Evolutionary conservation across 2,797 vertebrate species (phyloP).

Genomic region (Channallabes apus): DNA sequence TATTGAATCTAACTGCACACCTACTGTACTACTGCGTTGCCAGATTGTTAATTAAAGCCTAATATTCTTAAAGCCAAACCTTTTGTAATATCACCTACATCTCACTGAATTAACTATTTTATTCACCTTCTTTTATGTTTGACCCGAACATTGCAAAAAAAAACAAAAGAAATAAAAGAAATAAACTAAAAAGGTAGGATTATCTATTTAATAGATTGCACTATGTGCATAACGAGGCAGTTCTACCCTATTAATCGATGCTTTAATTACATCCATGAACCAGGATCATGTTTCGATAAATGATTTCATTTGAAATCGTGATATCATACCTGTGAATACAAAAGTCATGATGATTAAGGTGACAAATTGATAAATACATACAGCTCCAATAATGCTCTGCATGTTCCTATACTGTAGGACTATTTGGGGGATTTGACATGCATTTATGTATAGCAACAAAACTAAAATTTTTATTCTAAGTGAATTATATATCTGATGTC

Average conservation of each 20-base stretch:
- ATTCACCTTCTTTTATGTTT: background rate
- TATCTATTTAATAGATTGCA: conserved; percentile 10
- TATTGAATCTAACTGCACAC: conserved; percentile 21
- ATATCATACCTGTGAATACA: conserved; percentile 17
- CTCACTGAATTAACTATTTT: conserved; percentile 9
- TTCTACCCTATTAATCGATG: conserved; percentile 27
- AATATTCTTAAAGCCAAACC: conserved; percentile 20
- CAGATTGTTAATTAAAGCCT: conserved; percentile 10
- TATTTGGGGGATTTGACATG: conserved; percentile 33
- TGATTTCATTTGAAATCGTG: conserved; percentile 33
- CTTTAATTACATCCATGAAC: conserved; percentile 33
- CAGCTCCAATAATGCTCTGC: conserved; percentile 34
- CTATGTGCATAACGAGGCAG: conserved; percentile 7
- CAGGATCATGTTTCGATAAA: conserved; percentile 25
- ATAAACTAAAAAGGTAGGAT: background rate
- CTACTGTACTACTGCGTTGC: conserved; percentile 28
- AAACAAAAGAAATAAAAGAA: background rate
- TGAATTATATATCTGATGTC: conserved; percentile 37
- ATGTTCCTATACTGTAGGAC: conserved; percentile 37
- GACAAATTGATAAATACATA: conserved; percentile 9
- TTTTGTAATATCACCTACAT: background rate
- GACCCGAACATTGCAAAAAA: conserved; percentile 27
- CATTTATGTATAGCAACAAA: conserved; percentile 35
- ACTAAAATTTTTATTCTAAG: conserved; percentile 11
- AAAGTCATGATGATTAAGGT: conserved; percentile 46